These are phyloP conservation scores for Peromyscus nudipes DNA, from an alignment of 2,797 vertebrate species.

Conservation along the genomic window DNA sequence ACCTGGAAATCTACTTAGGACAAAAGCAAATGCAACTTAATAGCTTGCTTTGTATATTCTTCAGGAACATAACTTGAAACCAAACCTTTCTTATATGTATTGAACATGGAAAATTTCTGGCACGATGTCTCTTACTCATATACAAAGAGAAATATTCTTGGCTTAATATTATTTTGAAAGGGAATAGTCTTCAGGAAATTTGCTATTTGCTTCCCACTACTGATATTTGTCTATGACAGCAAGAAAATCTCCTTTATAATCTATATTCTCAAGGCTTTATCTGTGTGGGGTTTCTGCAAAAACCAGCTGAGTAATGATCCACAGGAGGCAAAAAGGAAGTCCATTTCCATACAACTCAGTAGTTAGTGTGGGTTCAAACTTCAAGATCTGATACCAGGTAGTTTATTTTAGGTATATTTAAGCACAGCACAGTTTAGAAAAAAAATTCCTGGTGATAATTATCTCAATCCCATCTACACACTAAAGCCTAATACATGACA, in stretches of 20 bases:
- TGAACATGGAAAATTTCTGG: neutral
- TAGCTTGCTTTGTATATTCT: neutral
- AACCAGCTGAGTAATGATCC: neutral
- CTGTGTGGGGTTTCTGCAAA: too few relatives aligned
- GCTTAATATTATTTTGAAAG: neutral
- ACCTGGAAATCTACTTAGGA: neutral
- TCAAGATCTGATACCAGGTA: too few relatives aligned
- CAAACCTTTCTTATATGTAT: neutral
- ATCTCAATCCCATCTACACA: neutral
- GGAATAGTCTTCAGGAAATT: neutral
- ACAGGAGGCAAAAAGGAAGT: neutral
- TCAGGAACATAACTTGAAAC: neutral
- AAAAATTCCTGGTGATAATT: neutral
- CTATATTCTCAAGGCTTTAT: neutral
- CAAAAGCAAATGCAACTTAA: neutral
- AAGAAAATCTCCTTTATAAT: neutral
- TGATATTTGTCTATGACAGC: neutral
- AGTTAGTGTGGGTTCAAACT: neutral
- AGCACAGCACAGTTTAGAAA: neutral
- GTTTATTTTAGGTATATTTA: neutral
- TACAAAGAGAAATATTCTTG: neutral
- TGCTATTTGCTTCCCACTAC: neutral
- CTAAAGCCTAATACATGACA: neutral
- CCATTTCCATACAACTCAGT: too few relatives aligned
- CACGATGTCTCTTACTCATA: neutral